Evolutionary conservation across 1,140 invertebrate genomes (phyloP).

Genomic region (Drosophila tropicalis): DNA sequence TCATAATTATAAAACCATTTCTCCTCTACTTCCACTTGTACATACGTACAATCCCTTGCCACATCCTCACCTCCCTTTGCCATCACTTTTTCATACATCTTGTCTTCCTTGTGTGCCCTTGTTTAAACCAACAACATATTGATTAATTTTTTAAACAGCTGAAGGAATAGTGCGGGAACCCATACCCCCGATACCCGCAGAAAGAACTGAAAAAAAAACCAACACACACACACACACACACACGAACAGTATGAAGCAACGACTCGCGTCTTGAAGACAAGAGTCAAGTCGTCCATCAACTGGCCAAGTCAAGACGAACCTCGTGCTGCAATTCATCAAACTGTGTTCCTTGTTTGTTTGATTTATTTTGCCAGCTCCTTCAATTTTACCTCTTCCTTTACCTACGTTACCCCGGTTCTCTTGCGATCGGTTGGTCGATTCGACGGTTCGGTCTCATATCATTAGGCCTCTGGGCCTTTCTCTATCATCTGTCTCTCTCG

Average conservation of each 20-base stretch:
- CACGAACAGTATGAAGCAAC: not conserved
- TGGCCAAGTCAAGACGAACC: constrained; percentile 21
- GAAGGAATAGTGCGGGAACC: constrained; percentile 17
- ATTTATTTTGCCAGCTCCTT: constrained; percentile 34
- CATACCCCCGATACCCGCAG: not conserved
- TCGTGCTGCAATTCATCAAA: constrained; percentile 30
- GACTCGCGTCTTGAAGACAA: constrained; percentile 7
- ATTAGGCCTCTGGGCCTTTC: constrained; percentile 22
- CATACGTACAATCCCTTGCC: too few relatives aligned
- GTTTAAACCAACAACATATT: constrained; percentile 31
- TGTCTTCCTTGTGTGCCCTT: constrained; percentile 11
- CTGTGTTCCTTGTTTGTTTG: constrained; percentile 29
- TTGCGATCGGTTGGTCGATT: not conserved
- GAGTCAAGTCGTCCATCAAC: constrained; percentile 16
- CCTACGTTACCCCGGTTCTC: not conserved
- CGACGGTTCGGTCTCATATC: constrained; percentile 4
- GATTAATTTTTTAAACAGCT: constrained; percentile 27
- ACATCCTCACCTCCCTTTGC: too few relatives aligned
- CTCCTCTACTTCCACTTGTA: not conserved
- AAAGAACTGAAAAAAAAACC: not conserved
- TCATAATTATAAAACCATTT: constrained; percentile 33
- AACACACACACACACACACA: not conserved
- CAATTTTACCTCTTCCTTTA: constrained; percentile 14
- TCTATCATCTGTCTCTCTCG: not conserved
- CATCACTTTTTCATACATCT: not conserved